Conservation (phyloP, 2,113 vertebrate genomes). For the Alouatta palliata region DNA sequence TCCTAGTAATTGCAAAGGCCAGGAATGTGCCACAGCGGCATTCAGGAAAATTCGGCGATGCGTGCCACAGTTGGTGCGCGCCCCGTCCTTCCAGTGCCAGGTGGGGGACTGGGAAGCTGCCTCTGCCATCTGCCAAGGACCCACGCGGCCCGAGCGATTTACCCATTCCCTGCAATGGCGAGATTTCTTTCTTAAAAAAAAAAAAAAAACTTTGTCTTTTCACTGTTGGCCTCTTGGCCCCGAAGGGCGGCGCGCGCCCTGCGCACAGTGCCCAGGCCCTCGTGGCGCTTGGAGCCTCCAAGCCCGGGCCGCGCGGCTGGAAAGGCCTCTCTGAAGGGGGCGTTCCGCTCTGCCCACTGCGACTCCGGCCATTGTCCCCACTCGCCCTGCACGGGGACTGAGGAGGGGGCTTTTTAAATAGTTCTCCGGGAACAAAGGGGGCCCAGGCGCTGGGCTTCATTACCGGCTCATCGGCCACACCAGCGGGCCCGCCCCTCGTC, state of each 20-base stretch:
- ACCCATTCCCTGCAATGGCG: background rate
- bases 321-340: conserved; percentile 68
- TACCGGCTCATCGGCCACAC: conserved; percentile 74
- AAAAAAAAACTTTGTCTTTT: background rate
- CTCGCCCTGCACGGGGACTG: conserved; percentile 60
- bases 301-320: conserved; percentile 57
- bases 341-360: conserved; percentile 73
- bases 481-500: background rate
- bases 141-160: background rate
- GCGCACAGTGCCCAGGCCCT: background rate
- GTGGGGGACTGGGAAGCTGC: background rate
- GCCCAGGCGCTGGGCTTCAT: conserved; percentile 76
- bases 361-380: conserved; percentile 78
- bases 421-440: conserved; percentile 75
- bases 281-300: background rate
- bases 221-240: background rate
- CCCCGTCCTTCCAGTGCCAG: background rate
- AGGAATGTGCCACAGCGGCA: conserved; percentile 2
- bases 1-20: conserved; percentile 9
- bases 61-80: background rate
- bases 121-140: background rate
- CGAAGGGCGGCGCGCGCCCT: background rate
- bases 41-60: background rate
- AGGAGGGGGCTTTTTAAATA: conserved; percentile 76
- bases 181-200: background rate